phyloP scores from a whole-genome alignment of 2,888 invertebrate species.

The Odontocerum albicorne region DNA sequence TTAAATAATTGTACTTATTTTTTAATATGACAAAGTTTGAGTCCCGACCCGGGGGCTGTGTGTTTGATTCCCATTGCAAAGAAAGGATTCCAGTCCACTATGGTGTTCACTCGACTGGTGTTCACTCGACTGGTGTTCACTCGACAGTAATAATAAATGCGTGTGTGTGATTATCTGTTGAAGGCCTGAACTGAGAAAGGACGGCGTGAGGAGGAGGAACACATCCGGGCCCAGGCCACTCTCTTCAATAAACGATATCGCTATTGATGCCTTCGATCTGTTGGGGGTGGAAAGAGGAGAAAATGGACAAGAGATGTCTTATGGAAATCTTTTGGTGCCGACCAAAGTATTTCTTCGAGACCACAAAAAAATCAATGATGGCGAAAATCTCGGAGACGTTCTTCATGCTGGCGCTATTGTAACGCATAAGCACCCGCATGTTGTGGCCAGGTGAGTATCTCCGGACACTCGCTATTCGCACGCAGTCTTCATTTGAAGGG shows the following conservation, averaged over 20 bases:
- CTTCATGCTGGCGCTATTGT: conserved; percentile 42
- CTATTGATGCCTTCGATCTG: conserved; percentile 82
- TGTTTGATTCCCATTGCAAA: not conserved
- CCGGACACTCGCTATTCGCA: not conserved
- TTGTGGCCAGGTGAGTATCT: conserved; percentile 57
- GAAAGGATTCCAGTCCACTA: not conserved
- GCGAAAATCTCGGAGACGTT: conserved; percentile 46
- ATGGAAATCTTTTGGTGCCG: conserved; percentile 74
- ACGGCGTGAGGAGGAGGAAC: conserved; percentile 75
- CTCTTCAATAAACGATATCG: conserved; percentile 79
- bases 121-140: not conserved
- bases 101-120: not conserved
- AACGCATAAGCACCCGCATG: conserved; percentile 49
- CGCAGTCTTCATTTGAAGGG: conserved; percentile 13
- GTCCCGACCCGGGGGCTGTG: not conserved
- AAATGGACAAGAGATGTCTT: conserved; percentile 91
- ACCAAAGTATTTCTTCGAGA: conserved; percentile 45
- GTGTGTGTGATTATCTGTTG: conserved; percentile 13
- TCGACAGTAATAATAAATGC: not conserved
- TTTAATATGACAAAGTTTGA: not conserved
- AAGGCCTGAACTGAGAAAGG: conserved; percentile 69
- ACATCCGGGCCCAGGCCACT: conserved; percentile 81
- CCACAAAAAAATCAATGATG: conserved; percentile 54
- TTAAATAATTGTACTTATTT: too few species aligned
- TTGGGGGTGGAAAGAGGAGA: conserved; percentile 79